Percentiles rank a stretch among this genome's conserved stretches.
Evolutionary conservation across 2,888 invertebrate species (phyloP).

Genomic region (Malachius bipustulatus): DNA sequence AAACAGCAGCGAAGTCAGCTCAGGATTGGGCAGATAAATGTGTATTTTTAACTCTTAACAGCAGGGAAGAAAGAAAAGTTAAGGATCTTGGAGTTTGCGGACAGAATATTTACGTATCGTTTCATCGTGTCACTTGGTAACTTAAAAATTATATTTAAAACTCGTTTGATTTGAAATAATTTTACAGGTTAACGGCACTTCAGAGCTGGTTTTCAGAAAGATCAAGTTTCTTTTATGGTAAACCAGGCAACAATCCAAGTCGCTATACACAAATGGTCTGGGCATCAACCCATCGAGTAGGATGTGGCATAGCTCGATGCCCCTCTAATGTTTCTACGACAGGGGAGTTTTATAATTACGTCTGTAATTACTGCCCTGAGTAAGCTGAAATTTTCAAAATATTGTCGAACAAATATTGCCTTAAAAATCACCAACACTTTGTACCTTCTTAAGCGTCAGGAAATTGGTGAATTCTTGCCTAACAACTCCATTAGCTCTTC

Average conservation of each 20-base stretch:
- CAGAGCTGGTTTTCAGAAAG: conserved; percentile 70
- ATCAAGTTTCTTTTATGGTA: conserved; percentile 60
- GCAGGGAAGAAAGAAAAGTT: conserved; percentile 50
- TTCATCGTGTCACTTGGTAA: conserved; percentile 68
- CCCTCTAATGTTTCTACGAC: conserved; percentile 37
- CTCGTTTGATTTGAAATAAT: too few species aligned
- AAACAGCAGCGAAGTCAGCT: conserved; percentile 55
- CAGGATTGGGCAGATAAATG: conserved; percentile 66
- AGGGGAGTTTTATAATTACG: conserved; percentile 59
- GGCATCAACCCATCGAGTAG: conserved; percentile 65
- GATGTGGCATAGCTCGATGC: conserved; percentile 64
- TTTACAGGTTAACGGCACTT: conserved; percentile 69
- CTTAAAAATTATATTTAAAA: too few species aligned
- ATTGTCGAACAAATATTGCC: too few species aligned
- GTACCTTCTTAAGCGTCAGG: too few species aligned
- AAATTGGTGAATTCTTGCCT: too few species aligned
- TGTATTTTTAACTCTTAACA: conserved; percentile 56
- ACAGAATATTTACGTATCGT: conserved; percentile 72
- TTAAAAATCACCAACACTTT: too few species aligned
- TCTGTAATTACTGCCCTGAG: conserved; percentile 78
- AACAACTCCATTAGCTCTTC: too few species aligned
- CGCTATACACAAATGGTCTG: conserved; percentile 79
- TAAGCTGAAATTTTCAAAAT: too few species aligned
- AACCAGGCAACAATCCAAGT: conserved; percentile 49
- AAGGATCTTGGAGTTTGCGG: conserved; percentile 64